Evolutionary conservation across 2,797 vertebrate genomes (phyloP).

Genomic region (Cottoperca gobio): DNA sequence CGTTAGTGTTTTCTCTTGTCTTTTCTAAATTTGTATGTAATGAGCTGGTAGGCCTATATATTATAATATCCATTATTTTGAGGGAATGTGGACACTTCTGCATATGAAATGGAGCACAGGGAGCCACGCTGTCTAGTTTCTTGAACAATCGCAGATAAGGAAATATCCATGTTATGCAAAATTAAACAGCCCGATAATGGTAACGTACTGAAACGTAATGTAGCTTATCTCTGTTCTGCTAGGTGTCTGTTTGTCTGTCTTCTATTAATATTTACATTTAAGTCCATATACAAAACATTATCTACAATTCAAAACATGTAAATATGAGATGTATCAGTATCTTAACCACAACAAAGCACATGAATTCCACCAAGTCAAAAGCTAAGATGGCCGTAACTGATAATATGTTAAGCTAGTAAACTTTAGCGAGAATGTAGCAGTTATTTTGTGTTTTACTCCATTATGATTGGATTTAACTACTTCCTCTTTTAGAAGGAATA

Average conservation of each 20-base stretch:
- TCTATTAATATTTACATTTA: background rate
- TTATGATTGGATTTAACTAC: background rate
- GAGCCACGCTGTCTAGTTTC: constrained; percentile 1
- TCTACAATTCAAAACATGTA: background rate
- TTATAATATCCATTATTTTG: background rate
- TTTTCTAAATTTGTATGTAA: constrained; percentile 10
- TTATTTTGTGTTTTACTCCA: background rate
- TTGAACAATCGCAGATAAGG: background rate
- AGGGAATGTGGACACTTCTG: background rate
- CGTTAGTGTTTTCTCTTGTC: background rate
- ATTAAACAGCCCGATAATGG: background rate
- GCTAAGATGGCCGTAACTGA: background rate
- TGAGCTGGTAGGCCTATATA: background rate
- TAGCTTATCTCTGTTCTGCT: background rate
- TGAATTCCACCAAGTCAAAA: background rate
- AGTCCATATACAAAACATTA: background rate
- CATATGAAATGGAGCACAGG: constrained; percentile 1
- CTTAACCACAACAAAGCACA: background rate
- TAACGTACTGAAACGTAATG: background rate
- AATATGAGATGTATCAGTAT: background rate
- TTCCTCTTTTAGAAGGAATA: background rate
- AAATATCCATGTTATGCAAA: background rate
- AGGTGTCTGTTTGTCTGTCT: background rate
- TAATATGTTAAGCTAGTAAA: background rate
- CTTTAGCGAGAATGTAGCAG: background rate